Evolutionary conservation across 2,113 vertebrate genomes (phyloP).

Genomic region (Pygathrix nemaeus): DNA sequence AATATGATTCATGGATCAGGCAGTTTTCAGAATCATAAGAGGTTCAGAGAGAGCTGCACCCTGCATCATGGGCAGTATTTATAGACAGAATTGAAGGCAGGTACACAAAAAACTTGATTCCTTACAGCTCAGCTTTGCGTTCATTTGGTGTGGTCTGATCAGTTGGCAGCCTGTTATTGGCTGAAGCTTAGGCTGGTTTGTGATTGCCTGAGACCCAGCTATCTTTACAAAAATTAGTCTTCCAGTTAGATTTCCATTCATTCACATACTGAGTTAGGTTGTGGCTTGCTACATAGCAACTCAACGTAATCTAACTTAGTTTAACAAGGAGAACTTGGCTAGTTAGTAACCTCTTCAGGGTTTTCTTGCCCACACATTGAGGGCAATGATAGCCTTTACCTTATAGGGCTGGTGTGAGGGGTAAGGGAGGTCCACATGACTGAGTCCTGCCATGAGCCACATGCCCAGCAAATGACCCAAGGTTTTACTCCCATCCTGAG

Average conservation of each 20-base stretch:
- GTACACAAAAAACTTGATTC: background rate
- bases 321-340: background rate
- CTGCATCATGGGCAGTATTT: background rate
- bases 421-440: background rate
- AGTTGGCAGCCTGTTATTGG: background rate
- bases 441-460: background rate
- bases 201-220: background rate
- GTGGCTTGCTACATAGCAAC: background rate
- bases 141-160: background rate
- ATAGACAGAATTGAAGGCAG: background rate
- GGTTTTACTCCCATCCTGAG: background rate
- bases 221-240: background rate
- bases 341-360: background rate
- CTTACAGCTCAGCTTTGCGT: background rate
- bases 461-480: accelerated
- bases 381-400: background rate
- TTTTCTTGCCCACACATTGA: background rate
- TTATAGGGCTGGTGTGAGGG: background rate
- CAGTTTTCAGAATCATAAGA: background rate
- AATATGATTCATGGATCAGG: background rate
- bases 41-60: background rate
- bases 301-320: background rate
- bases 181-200: background rate
- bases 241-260: background rate
- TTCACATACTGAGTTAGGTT: background rate